Evolutionary conservation across 2,888 invertebrate genomes (phyloP).

Genomic region (Drosophila eohydei): DNA sequence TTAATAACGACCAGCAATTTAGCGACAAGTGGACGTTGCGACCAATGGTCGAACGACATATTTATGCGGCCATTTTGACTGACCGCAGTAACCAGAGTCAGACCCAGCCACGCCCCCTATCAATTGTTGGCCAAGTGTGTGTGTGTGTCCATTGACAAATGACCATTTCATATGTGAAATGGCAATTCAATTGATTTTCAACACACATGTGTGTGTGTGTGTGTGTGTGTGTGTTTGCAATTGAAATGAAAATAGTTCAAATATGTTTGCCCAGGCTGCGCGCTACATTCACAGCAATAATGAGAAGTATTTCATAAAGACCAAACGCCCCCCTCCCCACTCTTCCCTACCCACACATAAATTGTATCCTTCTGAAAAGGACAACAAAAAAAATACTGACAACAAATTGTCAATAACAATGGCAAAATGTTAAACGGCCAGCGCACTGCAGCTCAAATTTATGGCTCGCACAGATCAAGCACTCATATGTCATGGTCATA

Average conservation of each 20-base stretch:
- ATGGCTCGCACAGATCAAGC: conserved; percentile 72
- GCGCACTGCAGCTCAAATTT: conserved; percentile 57
- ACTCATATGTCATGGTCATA: conserved; percentile 66
- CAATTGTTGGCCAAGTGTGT: conserved; percentile 43
- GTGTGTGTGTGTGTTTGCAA: conserved; percentile 62
- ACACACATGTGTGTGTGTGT: background rate
- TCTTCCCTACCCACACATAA: conserved; percentile 50
- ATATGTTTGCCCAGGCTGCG: conserved; percentile 66
- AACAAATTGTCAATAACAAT: conserved; percentile 79
- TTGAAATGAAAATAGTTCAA: conserved; percentile 79
- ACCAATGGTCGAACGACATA: conserved; percentile 63
- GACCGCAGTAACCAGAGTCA: conserved; percentile 56
- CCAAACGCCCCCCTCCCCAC: conserved; percentile 7
- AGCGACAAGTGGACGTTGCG: conserved; percentile 52
- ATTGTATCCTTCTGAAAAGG: conserved; percentile 47
- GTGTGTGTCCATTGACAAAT: conserved; percentile 74
- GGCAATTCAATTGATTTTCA: conserved; percentile 79
- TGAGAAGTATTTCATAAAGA: conserved; percentile 79
- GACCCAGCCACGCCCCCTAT: conserved; percentile 11
- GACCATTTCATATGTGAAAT: conserved; percentile 81
- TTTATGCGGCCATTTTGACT: conserved; percentile 79
- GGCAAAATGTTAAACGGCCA: conserved; percentile 65
- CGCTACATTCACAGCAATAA: conserved; percentile 44
- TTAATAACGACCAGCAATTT: conserved; percentile 81
- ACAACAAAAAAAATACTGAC: conserved; percentile 54